phyloP scores from a whole-genome alignment of 2,113 vertebrate species.

The Bostrychus sinensis region DNA sequence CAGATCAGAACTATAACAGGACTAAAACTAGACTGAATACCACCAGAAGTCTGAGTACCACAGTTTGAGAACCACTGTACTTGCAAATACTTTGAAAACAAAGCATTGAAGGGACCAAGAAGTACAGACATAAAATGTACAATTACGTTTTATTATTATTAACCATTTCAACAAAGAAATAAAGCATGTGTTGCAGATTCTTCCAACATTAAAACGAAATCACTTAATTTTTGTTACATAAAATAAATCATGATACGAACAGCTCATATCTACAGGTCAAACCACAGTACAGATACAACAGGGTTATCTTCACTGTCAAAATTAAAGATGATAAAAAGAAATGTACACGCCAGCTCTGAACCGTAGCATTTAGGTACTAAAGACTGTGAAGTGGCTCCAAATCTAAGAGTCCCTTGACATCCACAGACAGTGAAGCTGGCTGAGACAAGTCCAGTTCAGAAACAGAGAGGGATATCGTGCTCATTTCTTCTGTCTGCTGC shows the following conservation, averaged over 20 bases:
- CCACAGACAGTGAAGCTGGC: slow-evolving; percentile 2
- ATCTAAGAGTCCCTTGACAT: slow-evolving; percentile 4
- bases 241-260: slow-evolving; percentile 69
- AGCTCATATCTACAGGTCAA: slow-evolving; percentile 72
- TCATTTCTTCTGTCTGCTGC: slow-evolving; percentile 71
- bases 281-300: slow-evolving; percentile 41
- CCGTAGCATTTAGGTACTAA: slow-evolving; percentile 26
- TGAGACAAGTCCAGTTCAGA: slow-evolving; percentile 14
- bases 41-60: no score
- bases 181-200: slow-evolving; percentile 54
- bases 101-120: neutral
- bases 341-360: slow-evolving; percentile 31
- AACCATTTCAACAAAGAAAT: slow-evolving; percentile 77
- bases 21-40: no score
- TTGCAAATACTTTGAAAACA: no score
- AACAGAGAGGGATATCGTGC: neutral
- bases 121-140: slow-evolving; percentile 67
- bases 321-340: slow-evolving; percentile 46
- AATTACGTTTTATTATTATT: slow-evolving; percentile 71
- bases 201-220: slow-evolving; percentile 68
- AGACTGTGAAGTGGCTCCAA: neutral
- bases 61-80: neutral
- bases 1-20: no score
- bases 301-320: slow-evolving; percentile 9
- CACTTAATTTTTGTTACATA: slow-evolving; percentile 37